phyloP scores from a whole-genome alignment of 2,113 vertebrate species.

The Corythornis vintsioides region DNA sequence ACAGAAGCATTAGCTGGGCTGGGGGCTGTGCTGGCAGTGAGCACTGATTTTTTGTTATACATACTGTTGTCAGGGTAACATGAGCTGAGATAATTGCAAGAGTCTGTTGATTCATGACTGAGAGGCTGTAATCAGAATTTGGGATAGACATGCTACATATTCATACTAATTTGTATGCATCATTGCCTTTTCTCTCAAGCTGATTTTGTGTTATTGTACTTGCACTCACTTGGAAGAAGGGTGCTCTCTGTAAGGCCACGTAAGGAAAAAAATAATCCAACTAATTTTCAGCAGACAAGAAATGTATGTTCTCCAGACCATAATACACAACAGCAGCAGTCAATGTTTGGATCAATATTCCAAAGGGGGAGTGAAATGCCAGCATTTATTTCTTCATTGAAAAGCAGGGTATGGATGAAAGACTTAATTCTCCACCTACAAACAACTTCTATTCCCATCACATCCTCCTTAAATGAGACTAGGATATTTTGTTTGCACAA shows the following conservation, averaged over 20 bases:
- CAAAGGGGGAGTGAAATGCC: neutral
- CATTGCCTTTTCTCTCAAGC: neutral
- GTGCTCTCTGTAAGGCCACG: neutral
- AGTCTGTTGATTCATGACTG: conserved; percentile 38
- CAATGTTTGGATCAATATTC: conserved; percentile 3
- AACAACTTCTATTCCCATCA: neutral
- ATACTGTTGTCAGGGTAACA: conserved; percentile 51
- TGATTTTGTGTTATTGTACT: neutral
- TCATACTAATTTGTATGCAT: neutral
- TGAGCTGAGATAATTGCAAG: conserved; percentile 17
- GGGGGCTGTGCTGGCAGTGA: conserved; percentile 14
- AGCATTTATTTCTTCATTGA: neutral
- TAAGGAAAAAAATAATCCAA: neutral
- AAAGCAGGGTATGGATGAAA: neutral
- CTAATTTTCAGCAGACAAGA: neutral
- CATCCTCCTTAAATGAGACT: neutral
- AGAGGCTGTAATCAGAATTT: conserved; percentile 8
- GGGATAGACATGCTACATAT: neutral
- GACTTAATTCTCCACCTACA: neutral
- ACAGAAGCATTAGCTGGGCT: neutral
- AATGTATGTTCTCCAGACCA: neutral
- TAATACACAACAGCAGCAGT: neutral
- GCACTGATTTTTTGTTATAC: conserved; percentile 42
- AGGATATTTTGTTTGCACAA: neutral
- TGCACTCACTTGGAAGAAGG: neutral